A percentile compares a stretch with the other conserved stretches of the same genome.
These are phyloP conservation scores for Ostrea denselamellosa DNA, from an alignment of 1,140 invertebrate species.

Conservation along the genomic window DNA sequence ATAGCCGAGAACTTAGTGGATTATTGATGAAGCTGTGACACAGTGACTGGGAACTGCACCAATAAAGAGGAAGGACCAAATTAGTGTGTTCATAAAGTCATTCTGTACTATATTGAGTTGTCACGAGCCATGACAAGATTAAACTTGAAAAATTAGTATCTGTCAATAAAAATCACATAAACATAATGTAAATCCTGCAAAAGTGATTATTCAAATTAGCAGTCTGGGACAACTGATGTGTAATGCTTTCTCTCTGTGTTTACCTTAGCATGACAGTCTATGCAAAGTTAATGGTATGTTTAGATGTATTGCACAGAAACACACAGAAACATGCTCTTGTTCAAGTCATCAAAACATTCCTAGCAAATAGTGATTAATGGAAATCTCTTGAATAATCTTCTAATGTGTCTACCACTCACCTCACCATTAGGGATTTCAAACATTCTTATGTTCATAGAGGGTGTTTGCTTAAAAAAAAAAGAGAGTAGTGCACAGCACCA, in stretches of 20 bases:
- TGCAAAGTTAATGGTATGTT: slow-evolving; percentile 35
- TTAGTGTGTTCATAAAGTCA: neutral
- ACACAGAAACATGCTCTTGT: slow-evolving; percentile 14
- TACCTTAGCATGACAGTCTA: slow-evolving; percentile 33
- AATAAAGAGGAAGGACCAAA: neutral
- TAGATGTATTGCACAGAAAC: slow-evolving; percentile 37
- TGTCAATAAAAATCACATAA: slow-evolving; percentile 6
- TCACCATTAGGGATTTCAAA: neutral
- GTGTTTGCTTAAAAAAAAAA: neutral
- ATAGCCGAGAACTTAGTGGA: neutral
- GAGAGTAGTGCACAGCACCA: neutral
- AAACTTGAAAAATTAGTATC: neutral
- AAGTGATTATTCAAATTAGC: slow-evolving; percentile 27
- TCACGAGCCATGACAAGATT: neutral
- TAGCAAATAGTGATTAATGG: slow-evolving; percentile 33
- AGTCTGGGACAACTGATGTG: neutral
- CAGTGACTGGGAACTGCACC: neutral
- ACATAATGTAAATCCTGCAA: neutral
- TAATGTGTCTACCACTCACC: slow-evolving; percentile 17
- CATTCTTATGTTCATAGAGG: neutral
- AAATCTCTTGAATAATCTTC: slow-evolving; percentile 27
- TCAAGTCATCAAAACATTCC: slow-evolving; percentile 33
- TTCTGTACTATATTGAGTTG: neutral
- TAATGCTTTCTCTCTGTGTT: slow-evolving; percentile 5
- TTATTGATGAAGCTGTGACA: slow-evolving; percentile 1